A percentile compares a stretch with the other conserved stretches of the same genome.
phyloP scores from a whole-genome alignment of 1,140 invertebrate genomes.

The Atta colombica region DNA sequence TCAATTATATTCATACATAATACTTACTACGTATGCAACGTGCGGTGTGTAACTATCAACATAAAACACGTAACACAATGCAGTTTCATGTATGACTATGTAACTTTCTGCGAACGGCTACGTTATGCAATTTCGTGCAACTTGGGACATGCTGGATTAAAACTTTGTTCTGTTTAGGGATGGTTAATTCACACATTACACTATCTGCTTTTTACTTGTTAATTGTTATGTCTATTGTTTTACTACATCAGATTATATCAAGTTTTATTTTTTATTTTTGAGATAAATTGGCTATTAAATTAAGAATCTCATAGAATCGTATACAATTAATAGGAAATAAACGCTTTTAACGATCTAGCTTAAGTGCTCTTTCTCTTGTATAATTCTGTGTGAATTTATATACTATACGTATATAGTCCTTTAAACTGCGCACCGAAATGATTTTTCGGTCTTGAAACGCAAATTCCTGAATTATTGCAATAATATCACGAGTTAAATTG shows the following conservation, averaged over 20 bases:
- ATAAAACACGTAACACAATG: conserved; percentile 47
- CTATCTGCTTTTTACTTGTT: conserved; percentile 17
- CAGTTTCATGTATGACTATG: conserved; percentile 39
- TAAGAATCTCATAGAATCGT: no score
- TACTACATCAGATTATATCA: no score
- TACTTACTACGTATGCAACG: conserved; percentile 31
- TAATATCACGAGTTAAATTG: no score
- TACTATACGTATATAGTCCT: no score
- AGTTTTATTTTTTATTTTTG: not conserved
- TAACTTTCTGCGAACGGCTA: conserved; percentile 39
- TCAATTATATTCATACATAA: conserved; percentile 32
- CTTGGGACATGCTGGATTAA: conserved; percentile 41
- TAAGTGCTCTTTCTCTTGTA: no score
- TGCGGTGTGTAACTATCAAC: conserved; percentile 42
- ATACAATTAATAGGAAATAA: no score
- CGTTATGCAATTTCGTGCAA: conserved; percentile 43
- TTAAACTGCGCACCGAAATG: no score
- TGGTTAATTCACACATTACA: not conserved
- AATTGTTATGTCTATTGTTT: not conserved
- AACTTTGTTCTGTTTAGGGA: conserved; percentile 35
- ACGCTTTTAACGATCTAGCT: no score
- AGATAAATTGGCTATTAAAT: not conserved
- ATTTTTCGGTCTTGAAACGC: no score
- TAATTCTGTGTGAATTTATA: no score
- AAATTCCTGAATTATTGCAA: no score